A percentile compares a stretch with the other conserved stretches of the same genome.
Conservation (phyloP, 1,140 invertebrate genomes). For the Penaeus vannamei region DNA sequence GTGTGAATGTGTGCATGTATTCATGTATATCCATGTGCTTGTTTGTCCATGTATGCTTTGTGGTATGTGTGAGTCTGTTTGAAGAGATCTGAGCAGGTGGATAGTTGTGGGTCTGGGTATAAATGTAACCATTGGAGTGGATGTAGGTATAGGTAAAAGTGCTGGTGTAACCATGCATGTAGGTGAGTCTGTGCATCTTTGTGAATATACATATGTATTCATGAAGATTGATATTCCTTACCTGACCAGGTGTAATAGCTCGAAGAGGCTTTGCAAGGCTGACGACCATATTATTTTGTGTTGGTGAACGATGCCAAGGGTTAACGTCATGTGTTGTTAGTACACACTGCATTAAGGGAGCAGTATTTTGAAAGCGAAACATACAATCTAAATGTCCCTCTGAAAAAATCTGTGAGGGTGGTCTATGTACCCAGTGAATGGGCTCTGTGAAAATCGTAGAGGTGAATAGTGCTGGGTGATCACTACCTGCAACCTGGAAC, state of each 20-base stretch:
- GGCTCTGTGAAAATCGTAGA: constrained; percentile 78
- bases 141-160: too few species aligned
- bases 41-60: too few species aligned
- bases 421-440: constrained; percentile 86
- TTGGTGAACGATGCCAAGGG: constrained; percentile 56
- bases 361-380: constrained; percentile 91
- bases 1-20: too few species aligned
- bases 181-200: neutral
- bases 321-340: constrained; percentile 71
- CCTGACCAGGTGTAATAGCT: constrained; percentile 89
- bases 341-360: constrained; percentile 79
- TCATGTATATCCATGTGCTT: too few species aligned
- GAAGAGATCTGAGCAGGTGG: too few species aligned
- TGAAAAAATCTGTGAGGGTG: constrained; percentile 76
- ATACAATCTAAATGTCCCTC: constrained; percentile 75
- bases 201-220: neutral
- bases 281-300: constrained; percentile 76
- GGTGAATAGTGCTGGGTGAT: constrained; percentile 85
- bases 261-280: constrained; percentile 78
- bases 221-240: constrained; percentile 68
- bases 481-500: constrained; percentile 79
- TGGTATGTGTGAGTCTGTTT: too few species aligned
- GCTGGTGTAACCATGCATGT: too few species aligned
- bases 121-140: too few species aligned
- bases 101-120: too few species aligned